Evolutionary conservation across 2,888 invertebrate genomes (phyloP), one percentile per base, ranked within the genome.

Genomic region (Himalopsyche tibetana): DNA sequence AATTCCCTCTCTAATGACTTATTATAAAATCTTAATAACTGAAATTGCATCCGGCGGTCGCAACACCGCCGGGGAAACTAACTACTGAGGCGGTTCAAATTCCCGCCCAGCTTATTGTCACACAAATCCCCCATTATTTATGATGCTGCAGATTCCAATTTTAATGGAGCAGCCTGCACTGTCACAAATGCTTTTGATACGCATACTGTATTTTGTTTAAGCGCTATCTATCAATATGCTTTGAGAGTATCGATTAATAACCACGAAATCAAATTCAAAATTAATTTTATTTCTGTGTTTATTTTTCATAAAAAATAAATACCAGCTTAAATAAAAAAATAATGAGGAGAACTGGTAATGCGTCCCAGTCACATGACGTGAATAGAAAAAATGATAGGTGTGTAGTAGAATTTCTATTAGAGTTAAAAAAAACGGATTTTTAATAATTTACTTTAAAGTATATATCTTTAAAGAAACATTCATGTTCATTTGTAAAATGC

Each of bases 91-190:
- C 82, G 55, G 55, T 8, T 36, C 28, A 45, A 19, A 19, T 12
- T 42, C 17, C 36, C 38, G 63, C 63, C 63, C 36, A 56, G 84
- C 86, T 86, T 86, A 86, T 84, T 86, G 86, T 86, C 84, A 56
- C 82, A 84, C 74, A 86, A 86, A 86, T 86, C 84, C 86, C 82
- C 84, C 82, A 86, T 86, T 86, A 86, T 86, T 86, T 84, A 86
- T 74, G 82, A 51, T 40, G 74, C 69, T 55, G 56, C 79, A 79
- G 55, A 83, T 55, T 83, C 42, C 80, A 83, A 55, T 85, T 51
- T 83, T 85, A 85, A 85, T 85, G 85, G 83, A 28, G 38, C 74
- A 51, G 55, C 19, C 28, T 80, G 55, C 55, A 81, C 40, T 56
- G 19, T 55, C 84, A 82, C 40, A 63, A 36, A 15, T 45, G 42